Conservation (phyloP, 2,888 invertebrate species). For the Mythimna loreyi region DNA sequence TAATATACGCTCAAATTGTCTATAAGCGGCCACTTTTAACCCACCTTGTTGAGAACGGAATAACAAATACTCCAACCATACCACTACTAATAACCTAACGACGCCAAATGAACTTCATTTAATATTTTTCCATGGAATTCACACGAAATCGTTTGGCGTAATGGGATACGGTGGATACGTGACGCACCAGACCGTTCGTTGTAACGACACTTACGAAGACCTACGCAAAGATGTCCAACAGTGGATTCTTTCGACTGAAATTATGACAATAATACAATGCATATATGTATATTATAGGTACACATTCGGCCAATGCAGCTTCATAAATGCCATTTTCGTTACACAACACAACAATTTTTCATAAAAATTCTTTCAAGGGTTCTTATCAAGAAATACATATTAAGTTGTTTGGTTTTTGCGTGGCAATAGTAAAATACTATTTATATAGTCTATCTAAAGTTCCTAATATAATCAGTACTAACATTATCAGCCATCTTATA, state of each 20-base stretch:
- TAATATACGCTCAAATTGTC: slow-evolving; percentile 47
- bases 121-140: background rate
- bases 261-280: background rate
- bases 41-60: slow-evolving; percentile 2
- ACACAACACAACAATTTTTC: too few species aligned
- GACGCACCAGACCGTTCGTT: too few species aligned
- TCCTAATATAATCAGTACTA: too few species aligned
- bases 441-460: too few species aligned
- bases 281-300: too few species aligned
- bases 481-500: background rate
- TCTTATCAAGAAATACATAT: background rate
- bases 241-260: too few species aligned
- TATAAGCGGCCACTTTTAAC: slow-evolving; percentile 28
- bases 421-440: too few species aligned
- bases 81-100: background rate
- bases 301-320: background rate
- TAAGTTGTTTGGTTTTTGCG: too few species aligned
- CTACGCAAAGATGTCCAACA: too few species aligned
- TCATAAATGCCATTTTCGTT: too few species aligned
- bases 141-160: background rate
- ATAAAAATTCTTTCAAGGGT: background rate
- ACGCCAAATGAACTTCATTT: background rate
- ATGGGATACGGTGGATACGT: background rate
- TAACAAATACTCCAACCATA: slow-evolving; percentile 1
- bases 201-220: too few species aligned